Percentiles rank a stretch among this genome's conserved stretches.
Conservation (phyloP, 2,888 invertebrate species). For the Rotaria sp. region DNA sequence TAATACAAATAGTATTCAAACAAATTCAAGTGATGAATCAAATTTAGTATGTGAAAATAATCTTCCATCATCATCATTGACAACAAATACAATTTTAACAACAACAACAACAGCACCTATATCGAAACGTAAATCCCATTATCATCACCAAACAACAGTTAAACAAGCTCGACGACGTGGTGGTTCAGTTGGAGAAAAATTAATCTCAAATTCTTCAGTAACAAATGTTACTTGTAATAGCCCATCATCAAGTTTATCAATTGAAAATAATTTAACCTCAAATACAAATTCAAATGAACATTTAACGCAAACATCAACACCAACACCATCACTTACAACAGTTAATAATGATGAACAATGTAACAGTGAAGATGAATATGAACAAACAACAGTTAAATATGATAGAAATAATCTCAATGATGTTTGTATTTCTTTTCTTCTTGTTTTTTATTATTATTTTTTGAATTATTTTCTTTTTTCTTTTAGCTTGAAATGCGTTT, state of each 20-base stretch:
- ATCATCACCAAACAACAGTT: not conserved
- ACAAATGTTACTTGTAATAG: not conserved
- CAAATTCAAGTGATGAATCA: not conserved
- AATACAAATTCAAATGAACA: not conserved
- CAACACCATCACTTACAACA: not conserved
- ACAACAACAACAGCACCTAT: not conserved
- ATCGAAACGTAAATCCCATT: slow-evolving; percentile 4
- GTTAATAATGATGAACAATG: slow-evolving; percentile 46
- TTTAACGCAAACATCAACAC: not conserved
- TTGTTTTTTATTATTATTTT: no score
- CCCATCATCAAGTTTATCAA: not conserved
- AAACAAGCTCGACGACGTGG: not conserved
- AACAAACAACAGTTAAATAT: slow-evolving; percentile 32
- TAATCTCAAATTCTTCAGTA: not conserved
- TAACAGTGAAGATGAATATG: slow-evolving; percentile 69
- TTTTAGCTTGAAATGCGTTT: slow-evolving; percentile 65
- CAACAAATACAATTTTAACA: slow-evolving; percentile 6
- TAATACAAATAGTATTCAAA: not conserved
- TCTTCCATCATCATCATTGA: not conserved
- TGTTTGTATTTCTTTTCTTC: not conserved
- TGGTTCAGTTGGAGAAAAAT: not conserved
- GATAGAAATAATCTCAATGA: slow-evolving; percentile 32
- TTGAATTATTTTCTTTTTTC: not conserved
- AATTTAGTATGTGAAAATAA: not conserved
- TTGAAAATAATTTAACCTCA: not conserved